Percentiles rank a stretch among this genome's conserved stretches.
phyloP scores from a whole-genome alignment of 2,888 invertebrate genomes.

The Pristionchus mayeri region DNA sequence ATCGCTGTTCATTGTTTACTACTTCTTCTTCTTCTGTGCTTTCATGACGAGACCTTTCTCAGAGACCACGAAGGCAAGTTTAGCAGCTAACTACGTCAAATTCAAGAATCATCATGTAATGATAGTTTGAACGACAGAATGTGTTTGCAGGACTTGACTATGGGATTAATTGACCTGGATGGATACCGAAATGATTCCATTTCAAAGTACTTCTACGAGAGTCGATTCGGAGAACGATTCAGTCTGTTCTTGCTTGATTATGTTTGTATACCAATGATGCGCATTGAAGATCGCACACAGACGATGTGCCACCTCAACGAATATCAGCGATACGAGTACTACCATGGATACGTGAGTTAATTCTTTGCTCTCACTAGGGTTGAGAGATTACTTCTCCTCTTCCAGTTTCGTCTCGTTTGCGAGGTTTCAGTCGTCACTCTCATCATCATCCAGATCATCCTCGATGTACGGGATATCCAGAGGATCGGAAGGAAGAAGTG shows the following conservation, averaged over 20 bases:
- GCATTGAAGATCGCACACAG: background rate
- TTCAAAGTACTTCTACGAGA: conserved; percentile 32
- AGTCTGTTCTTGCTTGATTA: background rate
- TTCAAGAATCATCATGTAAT: background rate
- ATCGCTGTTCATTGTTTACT: conserved; percentile 90
- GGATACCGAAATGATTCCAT: conserved; percentile 48
- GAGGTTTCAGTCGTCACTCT: conserved; percentile 65
- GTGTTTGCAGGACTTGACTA: conserved; percentile 49
- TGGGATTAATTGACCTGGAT: conserved; percentile 42
- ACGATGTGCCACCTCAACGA: conserved; percentile 42
- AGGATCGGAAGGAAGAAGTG: conserved; percentile 70
- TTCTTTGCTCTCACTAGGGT: background rate
- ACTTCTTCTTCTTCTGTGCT: conserved; percentile 88
- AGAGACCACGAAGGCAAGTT: conserved; percentile 64
- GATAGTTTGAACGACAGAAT: too few relatives aligned
- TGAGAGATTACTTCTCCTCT: background rate
- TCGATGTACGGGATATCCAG: conserved; percentile 67
- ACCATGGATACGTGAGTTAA: conserved; percentile 52
- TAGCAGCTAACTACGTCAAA: background rate
- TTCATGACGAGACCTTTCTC: conserved; percentile 86
- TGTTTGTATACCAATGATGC: background rate
- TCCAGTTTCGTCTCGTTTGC: conserved; percentile 64
- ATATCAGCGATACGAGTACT: conserved; percentile 4
- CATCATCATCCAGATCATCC: conserved; percentile 62
- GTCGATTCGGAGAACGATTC: background rate